Conservation (phyloP, 2,113 vertebrate species). For the Pedetes capensis region DNA sequence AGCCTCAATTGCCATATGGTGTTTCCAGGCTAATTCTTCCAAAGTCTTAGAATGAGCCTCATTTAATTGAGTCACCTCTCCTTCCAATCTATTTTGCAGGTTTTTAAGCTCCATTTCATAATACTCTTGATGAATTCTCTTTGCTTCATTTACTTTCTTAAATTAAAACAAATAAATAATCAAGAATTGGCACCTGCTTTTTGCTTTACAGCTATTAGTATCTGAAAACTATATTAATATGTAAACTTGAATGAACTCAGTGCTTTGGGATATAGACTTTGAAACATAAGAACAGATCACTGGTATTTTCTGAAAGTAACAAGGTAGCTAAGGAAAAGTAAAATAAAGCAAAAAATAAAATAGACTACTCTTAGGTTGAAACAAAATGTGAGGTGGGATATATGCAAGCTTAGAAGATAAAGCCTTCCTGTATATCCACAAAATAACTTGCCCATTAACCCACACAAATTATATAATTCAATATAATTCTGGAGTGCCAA, state of each 20-base stretch:
- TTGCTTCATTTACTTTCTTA: slow-evolving; percentile 93
- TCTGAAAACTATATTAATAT: not conserved
- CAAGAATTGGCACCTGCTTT: slow-evolving; percentile 14
- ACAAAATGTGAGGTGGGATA: not conserved
- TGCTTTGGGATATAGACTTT: not conserved
- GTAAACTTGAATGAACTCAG: not conserved
- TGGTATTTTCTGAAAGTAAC: not conserved
- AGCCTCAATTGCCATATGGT: slow-evolving; percentile 91
- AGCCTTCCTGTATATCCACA: not conserved
- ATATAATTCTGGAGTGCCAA: not conserved
- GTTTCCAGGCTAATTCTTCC: slow-evolving; percentile 94
- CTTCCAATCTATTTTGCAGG: slow-evolving; percentile 89
- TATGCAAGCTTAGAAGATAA: not conserved
- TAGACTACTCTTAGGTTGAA: not conserved
- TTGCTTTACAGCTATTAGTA: not conserved
- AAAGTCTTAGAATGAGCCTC: slow-evolving; percentile 92
- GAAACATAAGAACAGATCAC: not conserved
- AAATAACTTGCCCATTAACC: not conserved
- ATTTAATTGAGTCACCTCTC: slow-evolving; percentile 90
- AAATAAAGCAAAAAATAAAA: slow-evolving; percentile 30
- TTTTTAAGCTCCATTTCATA: slow-evolving; percentile 93
- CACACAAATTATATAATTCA: not conserved
- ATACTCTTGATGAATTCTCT: slow-evolving; percentile 86
- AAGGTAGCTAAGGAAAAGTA: not conserved
- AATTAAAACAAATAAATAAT: slow-evolving; percentile 65